A percentile compares a stretch with the other conserved stretches of the same genome.
phyloP scores from a whole-genome alignment of 2,113 vertebrate genomes.

The Neolamprologus toae region DNA sequence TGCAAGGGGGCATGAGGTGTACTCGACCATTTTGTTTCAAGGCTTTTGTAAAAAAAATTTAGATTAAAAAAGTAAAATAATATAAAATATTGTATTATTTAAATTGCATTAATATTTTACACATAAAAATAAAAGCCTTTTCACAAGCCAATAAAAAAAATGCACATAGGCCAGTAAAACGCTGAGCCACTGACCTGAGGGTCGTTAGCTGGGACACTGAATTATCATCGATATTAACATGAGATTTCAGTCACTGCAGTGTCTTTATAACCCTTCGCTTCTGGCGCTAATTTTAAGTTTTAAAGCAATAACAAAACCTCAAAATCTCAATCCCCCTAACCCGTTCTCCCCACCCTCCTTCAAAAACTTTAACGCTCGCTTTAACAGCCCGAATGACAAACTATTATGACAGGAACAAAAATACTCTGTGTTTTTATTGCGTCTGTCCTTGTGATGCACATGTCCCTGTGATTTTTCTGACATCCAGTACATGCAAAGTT shows the following conservation, averaged over 20 bases:
- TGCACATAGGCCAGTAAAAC: background rate
- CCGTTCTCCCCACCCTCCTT: accelerated
- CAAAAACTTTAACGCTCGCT: background rate
- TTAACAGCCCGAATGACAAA: background rate
- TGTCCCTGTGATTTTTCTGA: background rate
- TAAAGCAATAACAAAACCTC: background rate
- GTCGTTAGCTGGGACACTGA: background rate
- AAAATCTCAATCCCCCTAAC: background rate
- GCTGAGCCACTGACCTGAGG: background rate
- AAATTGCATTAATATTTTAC: background rate
- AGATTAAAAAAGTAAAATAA: background rate
- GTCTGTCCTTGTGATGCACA: background rate
- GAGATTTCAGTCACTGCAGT: background rate
- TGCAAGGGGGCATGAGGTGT: background rate
- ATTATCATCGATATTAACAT: background rate
- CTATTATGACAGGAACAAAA: background rate
- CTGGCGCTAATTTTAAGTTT: background rate
- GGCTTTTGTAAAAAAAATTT: accelerated
- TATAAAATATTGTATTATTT: background rate
- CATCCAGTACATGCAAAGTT: background rate
- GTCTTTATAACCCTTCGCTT: background rate
- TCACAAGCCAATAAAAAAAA: background rate
- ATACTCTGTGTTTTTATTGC: background rate
- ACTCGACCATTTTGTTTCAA: background rate
- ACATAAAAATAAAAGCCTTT: background rate